Evolutionary conservation across 2,113 vertebrate species (phyloP), one percentile per base, ranked within the genome.

Genomic region (Pimephales promelas): DNA sequence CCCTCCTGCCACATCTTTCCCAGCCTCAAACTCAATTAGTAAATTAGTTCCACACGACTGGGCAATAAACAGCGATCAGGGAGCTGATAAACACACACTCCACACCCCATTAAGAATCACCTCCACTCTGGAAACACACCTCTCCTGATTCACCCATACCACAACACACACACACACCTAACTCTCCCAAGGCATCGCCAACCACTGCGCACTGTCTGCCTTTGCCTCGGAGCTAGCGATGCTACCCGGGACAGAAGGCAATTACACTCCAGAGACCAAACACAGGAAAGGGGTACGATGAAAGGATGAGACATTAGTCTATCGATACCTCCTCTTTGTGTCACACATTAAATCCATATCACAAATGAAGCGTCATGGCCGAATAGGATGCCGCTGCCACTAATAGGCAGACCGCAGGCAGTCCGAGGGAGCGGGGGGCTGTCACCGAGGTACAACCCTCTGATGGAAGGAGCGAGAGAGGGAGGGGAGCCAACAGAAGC

Each of bases 1-100:
- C n/a, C 68, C 73, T 83, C 79, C 83, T 45, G 45, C 86, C 52
- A 81, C 64, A 52, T 61, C 31, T 78, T 76, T 84, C 83, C 79
- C 86, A 87, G 88, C 90, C 90, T 93, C 89, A 92, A 92, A 94
- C 93, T 93, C 93, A 94, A 94, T 94, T 94, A 94, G 92, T 93
- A 93, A 94, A 95, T 95, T 93, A 93, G 94, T 94, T 94, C 92
- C 93, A 92, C 91, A 90, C 91, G 91, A 90, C 93, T 92, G 91
- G 92, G 89, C 90, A 92, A 92, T 94, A 95, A 94, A 94, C 91
- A 93, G 90, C 86, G 81, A 92, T 92, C 82, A 87, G 92, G 91
- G 92, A 94, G 89, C 84, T 68, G 86, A 89, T 94, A 94, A 93
- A 94, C 92, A 94, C 91, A 91, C 91, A 89, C 90, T 88, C 70